phyloP scores from a whole-genome alignment of 2,797 vertebrate genomes.

The Falco biarmicus region DNA sequence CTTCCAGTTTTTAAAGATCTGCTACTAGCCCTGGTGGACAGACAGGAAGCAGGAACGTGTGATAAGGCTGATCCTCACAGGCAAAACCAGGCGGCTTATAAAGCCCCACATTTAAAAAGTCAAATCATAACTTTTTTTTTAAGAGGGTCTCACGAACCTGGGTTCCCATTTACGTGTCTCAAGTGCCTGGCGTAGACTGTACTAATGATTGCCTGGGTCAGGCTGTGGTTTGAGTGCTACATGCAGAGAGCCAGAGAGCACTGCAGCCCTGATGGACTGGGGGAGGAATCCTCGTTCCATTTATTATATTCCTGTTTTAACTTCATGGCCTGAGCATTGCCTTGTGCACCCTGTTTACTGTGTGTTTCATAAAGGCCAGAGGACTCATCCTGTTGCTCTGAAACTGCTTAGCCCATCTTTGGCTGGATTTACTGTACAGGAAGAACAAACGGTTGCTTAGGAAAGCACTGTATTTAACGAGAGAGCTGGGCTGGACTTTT shows the following conservation, averaged over 20 bases:
- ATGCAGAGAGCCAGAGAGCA: neutral
- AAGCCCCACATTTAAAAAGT: neutral
- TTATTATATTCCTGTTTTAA: neutral
- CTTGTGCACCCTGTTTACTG: neutral
- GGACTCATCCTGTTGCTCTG: constrained; percentile 34
- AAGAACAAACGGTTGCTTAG: constrained; percentile 8
- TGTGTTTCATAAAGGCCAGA: constrained; percentile 48
- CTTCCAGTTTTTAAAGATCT: constrained; percentile 37
- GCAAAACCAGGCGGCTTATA: constrained; percentile 19
- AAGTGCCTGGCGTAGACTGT: neutral
- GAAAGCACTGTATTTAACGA: neutral
- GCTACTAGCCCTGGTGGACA: neutral
- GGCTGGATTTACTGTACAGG: constrained; percentile 14
- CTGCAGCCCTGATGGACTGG: neutral
- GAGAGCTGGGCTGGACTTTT: neutral
- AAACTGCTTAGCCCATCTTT: constrained; percentile 16
- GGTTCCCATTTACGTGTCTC: constrained; percentile 19
- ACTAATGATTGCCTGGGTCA: neutral
- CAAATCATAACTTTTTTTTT: neutral
- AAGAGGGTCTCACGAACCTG: constrained; percentile 42
- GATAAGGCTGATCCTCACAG: constrained; percentile 33
- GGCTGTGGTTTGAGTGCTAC: neutral
- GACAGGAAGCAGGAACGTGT: neutral
- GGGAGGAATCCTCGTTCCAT: neutral
- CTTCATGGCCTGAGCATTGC: neutral